phyloP scores from a whole-genome alignment of 2,113 vertebrate genomes.

The Sinocyclocheilus anshuiensis region DNA sequence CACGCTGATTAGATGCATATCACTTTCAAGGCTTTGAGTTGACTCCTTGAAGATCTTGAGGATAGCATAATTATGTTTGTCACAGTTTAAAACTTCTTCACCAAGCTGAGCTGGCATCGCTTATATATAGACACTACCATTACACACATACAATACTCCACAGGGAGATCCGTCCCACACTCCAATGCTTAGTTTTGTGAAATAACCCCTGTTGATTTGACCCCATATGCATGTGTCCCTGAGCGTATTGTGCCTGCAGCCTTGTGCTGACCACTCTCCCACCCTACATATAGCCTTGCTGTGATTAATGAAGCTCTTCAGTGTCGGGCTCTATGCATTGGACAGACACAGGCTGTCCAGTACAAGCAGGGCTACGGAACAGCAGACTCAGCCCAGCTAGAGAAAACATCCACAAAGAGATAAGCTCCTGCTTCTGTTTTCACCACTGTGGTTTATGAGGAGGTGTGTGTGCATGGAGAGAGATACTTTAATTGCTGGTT shows the following conservation, averaged over 20 bases:
- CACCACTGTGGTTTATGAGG: slow-evolving; percentile 46
- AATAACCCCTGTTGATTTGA: slow-evolving; percentile 43
- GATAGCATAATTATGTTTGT: slow-evolving; percentile 49
- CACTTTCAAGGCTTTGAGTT: slow-evolving; percentile 36
- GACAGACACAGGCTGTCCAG: slow-evolving; percentile 35
- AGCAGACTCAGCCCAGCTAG: slow-evolving; percentile 29
- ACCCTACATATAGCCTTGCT: background rate
- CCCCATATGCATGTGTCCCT: slow-evolving; percentile 6
- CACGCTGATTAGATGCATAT: slow-evolving; percentile 33
- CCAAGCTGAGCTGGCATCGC: slow-evolving; percentile 11
- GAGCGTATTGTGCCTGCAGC: background rate
- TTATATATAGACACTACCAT: slow-evolving; percentile 1
- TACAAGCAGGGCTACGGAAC: slow-evolving; percentile 15
- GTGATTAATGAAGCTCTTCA: slow-evolving; percentile 39
- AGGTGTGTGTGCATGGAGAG: slow-evolving; percentile 7
- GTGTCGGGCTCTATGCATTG: slow-evolving; percentile 13
- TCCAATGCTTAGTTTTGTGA: slow-evolving; percentile 13
- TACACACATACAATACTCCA: background rate
- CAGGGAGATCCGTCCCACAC: background rate
- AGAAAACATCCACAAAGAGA: slow-evolving; percentile 45
- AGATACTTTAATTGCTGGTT: background rate
- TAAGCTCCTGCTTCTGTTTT: slow-evolving; percentile 46
- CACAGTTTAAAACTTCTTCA: slow-evolving; percentile 28
- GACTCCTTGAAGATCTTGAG: slow-evolving; percentile 40
- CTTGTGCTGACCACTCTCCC: slow-evolving; percentile 17